Base-by-base conservation (phyloP, 2,113 vertebrate species). In the Calyptommatus sinebrachiatus region DNA sequence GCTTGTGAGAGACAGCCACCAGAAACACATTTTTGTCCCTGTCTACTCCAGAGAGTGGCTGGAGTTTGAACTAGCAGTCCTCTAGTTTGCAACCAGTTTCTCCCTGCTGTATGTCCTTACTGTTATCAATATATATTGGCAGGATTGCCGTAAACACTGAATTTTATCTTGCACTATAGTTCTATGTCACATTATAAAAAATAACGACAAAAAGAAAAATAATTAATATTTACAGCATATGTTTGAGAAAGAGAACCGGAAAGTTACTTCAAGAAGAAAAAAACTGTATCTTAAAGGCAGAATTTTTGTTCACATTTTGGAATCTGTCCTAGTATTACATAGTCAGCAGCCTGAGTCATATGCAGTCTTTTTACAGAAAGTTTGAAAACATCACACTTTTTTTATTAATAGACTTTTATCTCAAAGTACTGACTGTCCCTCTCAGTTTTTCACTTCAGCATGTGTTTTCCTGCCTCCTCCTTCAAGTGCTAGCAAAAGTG, bases 381-480 rank as follows among this genome's bases (percentile, higher is more conserved):
- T 48, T 73, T 61, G 35, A 29, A 69, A 62, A 69, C 35, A 81
- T 69, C 66, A 75, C 79, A 81, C 72, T 81, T 72, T 60, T 53
- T 75, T 46, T 81, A 76, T 76, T 75, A 76, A 81, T 81, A 81
- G 72, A 75, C 20, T 50, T 75, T 74, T 81, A 70, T 81, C 35
- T 66, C 70, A 62, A 76, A 76, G 79, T 69, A 70, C 79, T 80
- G 28, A 41, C 71, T 73, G 78, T 80, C 71, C 78, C 71, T 73
- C 71, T 81, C 72, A 76, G 29, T 61, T 76, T 53, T 75, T 76
- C 73, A 61, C 66, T 73, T 69, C 76, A 24, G 11, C 21, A 75
- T 69, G 50, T 61, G 72, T 57, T 73, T 31, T 29, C 21, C 65
- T 8, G 14, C 79, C 41, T 50, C 31, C 67, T 26, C 45, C 46